phyloP scores from a whole-genome alignment of 1,140 invertebrate genomes.

The Eriosoma lanigerum region DNA sequence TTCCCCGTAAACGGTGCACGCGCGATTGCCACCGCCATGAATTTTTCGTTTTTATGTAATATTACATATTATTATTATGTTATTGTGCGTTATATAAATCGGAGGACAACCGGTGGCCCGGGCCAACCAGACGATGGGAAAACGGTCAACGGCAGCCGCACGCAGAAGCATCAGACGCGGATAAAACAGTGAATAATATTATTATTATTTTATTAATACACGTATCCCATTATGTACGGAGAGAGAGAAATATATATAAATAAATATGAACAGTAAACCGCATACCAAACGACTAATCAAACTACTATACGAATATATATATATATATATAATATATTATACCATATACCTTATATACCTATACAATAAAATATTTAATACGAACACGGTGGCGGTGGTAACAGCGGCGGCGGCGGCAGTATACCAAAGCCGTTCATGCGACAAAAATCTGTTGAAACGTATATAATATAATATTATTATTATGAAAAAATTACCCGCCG shows the following conservation, averaged over 20 bases:
- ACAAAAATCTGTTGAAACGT: slow-evolving; percentile 50
- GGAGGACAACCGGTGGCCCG: slow-evolving; percentile 30
- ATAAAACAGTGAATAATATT: slow-evolving; percentile 29
- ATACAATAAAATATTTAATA: too few relatives aligned
- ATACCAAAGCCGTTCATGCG: slow-evolving; percentile 34
- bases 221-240: neutral
- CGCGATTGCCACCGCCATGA: neutral
- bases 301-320: slow-evolving; percentile 6
- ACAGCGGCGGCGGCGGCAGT: slow-evolving; percentile 4
- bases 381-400: neutral
- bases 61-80: neutral
- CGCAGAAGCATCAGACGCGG: neutral
- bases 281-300: slow-evolving; percentile 52
- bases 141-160: neutral
- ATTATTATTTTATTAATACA: too few relatives aligned
- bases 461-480: neutral
- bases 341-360: too few relatives aligned
- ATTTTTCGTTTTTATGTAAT: slow-evolving; percentile 1
- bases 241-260: neutral
- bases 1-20: neutral
- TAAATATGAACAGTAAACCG: slow-evolving; percentile 22
- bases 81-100: neutral
- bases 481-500: slow-evolving; percentile 31
- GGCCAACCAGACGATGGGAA: neutral
- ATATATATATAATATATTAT: too few relatives aligned